Evolutionary conservation across 2,888 invertebrate species (phyloP).

Genomic region (Cybosia mesomella): DNA sequence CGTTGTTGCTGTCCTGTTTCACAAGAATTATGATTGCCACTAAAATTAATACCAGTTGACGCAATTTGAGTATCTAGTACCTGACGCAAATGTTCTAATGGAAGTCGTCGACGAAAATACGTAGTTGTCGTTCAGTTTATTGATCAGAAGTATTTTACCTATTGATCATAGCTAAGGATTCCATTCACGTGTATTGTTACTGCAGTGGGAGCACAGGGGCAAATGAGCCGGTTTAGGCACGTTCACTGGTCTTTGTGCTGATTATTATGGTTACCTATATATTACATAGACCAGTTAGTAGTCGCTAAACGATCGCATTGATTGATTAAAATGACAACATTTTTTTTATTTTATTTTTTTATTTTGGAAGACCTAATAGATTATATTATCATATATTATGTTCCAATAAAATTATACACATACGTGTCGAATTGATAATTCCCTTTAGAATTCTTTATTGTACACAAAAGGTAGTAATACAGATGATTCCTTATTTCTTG

Average conservation of each 20-base stretch:
- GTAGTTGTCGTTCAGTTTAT: constrained; percentile 58
- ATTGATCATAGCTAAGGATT: constrained; percentile 69
- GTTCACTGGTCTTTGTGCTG: constrained; percentile 80
- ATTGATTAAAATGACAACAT: background rate
- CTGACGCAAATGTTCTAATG: constrained; percentile 54
- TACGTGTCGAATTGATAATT: no score
- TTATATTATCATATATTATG: background rate
- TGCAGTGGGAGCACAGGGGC: constrained; percentile 54
- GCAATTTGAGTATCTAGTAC: constrained; percentile 44
- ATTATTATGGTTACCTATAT: constrained; percentile 74
- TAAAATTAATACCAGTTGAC: constrained; percentile 58
- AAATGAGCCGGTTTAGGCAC: constrained; percentile 81
- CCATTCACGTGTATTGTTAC: constrained; percentile 73
- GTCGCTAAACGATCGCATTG: constrained; percentile 70
- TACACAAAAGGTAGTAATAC: no score
- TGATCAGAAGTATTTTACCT: constrained; percentile 65
- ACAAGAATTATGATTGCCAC: constrained; percentile 61
- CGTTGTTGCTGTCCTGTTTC: constrained; percentile 59
- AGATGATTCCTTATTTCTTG: no score
- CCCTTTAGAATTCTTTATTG: no score
- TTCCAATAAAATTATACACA: no score
- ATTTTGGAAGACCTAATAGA: background rate
- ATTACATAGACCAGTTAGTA: constrained; percentile 72
- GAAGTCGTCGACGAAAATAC: constrained; percentile 53
- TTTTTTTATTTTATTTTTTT: background rate